Base-by-base conservation (phyloP, 1,140 invertebrate species). In the Helicorthomorpha holstii region DNA sequence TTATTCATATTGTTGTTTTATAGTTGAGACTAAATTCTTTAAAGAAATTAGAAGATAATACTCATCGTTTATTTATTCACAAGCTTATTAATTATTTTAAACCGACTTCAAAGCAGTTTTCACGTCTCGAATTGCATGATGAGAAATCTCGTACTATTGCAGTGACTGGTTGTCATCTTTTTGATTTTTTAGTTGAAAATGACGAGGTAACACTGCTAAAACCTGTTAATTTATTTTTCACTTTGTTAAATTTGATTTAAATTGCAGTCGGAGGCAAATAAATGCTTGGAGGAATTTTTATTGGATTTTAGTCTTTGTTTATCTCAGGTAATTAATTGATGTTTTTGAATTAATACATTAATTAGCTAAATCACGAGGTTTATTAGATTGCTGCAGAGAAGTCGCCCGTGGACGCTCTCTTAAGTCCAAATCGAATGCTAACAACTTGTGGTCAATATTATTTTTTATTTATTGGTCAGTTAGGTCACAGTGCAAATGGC, bases 401-500 rank as follows among this genome's bases (percentile, higher is more conserved):
- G 59, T 80, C 82, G 52, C 81, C 84, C 0, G 83, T 89, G 60
- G 85, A 93, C 63, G 86, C 85, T 57, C 68, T 92, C 0, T 84
- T 96, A 55, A 91, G 85, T 65, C 88, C 89, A 0, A 78, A 82
- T 53, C 82, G 86, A 63, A 79, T 96, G 71, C 75, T 78, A 48
- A 86, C 80, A 56, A 91, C 87, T 3, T 82, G 89, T 63, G 86
- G 85, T 64, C 88, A 93, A 65, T 82, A 84, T 65, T 96, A 96
- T 69, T 97, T 96, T 64, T 69, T 96, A 1, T 86, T 93, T 60
- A 77, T 96, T 48, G 92, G 91, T 1, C 80, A 85, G 55, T 71
- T 95, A 50, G 87, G 81, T 54, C 79, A 80, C 46, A 77, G 77
- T n/a, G 69, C 72, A 38, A 75, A 76, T 47, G 90, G 89, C 1